These are phyloP conservation scores for Hemitrygon akajei DNA, from an alignment of 2,797 vertebrate species.

Conservation along the genomic window DNA sequence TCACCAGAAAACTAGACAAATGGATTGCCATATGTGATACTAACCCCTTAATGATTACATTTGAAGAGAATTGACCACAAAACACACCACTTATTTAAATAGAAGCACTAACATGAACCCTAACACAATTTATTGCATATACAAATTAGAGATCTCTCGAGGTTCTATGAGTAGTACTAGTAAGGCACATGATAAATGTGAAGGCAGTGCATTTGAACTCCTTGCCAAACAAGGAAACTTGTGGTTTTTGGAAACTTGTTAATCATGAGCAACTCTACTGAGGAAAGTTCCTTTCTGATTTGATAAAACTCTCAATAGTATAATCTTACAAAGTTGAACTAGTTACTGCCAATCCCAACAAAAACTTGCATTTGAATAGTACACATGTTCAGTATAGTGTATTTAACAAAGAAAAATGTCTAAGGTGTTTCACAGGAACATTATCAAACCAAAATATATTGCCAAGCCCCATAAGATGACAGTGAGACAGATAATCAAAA, in stretches of 20 bases:
- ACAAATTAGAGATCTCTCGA: background rate
- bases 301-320: background rate
- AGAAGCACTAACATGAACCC: background rate
- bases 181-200: background rate
- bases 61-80: background rate
- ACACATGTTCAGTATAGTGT: no score
- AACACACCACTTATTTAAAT: background rate
- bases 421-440: no score
- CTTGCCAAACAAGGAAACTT: no score
- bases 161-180: background rate
- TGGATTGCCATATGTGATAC: background rate
- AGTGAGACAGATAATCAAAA: no score
- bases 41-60: background rate
- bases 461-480: no score
- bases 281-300: background rate
- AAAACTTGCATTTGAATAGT: no score
- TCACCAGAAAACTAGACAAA: background rate
- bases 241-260: background rate
- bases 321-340: background rate
- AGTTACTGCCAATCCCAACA: no score
- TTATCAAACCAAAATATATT: no score
- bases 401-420: no score
- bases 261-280: background rate
- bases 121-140: background rate
- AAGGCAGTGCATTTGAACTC: no score